Percentiles rank a stretch among this genome's conserved stretches.
Conservation (phyloP, 2,797 vertebrate genomes). For the Myotis pilosus region DNA sequence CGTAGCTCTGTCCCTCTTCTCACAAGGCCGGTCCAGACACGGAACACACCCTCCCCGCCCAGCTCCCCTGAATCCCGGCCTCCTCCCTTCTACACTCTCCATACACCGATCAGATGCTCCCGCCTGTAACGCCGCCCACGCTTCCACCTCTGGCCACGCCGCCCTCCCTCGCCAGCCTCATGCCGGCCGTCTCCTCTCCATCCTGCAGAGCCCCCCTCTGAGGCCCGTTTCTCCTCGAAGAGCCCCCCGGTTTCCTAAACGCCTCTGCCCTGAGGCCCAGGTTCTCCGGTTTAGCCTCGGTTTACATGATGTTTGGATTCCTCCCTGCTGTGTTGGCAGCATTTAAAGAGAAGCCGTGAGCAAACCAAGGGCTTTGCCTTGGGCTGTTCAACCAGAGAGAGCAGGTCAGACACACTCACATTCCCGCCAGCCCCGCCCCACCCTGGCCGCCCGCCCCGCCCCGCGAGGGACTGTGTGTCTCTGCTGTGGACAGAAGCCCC, state of each 20-base stretch:
- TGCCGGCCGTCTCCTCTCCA: background rate
- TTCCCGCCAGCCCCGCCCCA: fast-evolving
- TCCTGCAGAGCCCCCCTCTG: background rate
- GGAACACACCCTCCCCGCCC: background rate
- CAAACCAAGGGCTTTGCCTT: too few relatives aligned
- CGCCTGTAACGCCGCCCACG: fast-evolving
- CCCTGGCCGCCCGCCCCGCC: too few relatives aligned
- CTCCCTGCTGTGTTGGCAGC: background rate
- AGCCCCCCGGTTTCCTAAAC: fast-evolving
- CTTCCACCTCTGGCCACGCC: background rate
- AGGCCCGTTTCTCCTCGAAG: too few relatives aligned
- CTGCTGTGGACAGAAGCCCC: background rate
- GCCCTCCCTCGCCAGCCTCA: fast-evolving
- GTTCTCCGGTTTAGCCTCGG: fast-evolving
- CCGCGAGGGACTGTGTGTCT: background rate
- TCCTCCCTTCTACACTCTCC: background rate
- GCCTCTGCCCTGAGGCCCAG: background rate
- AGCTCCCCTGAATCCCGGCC: background rate
- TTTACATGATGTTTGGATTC: background rate
- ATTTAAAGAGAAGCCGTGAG: background rate
- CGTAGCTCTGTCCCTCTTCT: fast-evolving
- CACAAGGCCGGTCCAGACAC: too few relatives aligned
- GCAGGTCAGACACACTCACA: fast-evolving
- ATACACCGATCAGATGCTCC: fast-evolving
- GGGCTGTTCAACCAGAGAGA: too few relatives aligned